These are phyloP conservation scores for Halictus ligatus DNA, from an alignment of 2,888 invertebrate genomes.

Conservation along the genomic window DNA sequence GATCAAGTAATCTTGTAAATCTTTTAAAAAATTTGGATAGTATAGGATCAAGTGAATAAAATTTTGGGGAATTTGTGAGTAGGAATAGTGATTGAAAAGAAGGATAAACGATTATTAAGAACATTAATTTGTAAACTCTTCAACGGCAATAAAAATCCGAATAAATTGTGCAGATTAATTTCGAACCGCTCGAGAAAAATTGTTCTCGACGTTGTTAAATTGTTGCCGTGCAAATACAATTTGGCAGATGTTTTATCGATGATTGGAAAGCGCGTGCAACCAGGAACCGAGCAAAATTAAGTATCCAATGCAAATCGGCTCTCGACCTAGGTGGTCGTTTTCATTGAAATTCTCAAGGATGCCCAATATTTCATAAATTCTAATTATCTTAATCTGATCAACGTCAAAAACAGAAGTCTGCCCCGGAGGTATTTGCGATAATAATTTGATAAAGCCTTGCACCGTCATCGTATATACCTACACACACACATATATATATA, in stretches of 20 bases:
- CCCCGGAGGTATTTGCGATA: constrained; percentile 24
- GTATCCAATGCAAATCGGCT: not conserved
- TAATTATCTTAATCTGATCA: constrained; percentile 26
- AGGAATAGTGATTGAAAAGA: too few relatives aligned
- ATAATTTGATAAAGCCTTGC: constrained; percentile 28
- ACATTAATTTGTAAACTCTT: too few relatives aligned
- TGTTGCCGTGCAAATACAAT: not conserved
- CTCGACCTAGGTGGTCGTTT: constrained; percentile 6
- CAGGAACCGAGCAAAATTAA: not conserved
- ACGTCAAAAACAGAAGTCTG: constrained; percentile 23
- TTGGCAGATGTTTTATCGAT: not conserved
- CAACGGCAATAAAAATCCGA: too few relatives aligned
- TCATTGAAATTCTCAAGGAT: constrained; percentile 11
- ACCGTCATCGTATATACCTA: constrained; percentile 10
- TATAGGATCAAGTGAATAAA: too few relatives aligned
- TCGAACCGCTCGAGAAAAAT: not conserved
- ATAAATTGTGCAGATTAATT: not conserved
- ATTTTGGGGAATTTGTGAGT: too few relatives aligned
- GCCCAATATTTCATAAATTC: not conserved
- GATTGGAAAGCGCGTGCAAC: not conserved
- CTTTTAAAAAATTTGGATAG: too few relatives aligned
- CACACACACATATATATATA: too few relatives aligned
- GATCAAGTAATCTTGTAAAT: too few relatives aligned
- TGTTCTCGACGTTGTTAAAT: not conserved
- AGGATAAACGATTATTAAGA: too few relatives aligned